Evolutionary conservation across 2,113 vertebrate species (phyloP).

Genomic region (Nannospalax galili): DNA sequence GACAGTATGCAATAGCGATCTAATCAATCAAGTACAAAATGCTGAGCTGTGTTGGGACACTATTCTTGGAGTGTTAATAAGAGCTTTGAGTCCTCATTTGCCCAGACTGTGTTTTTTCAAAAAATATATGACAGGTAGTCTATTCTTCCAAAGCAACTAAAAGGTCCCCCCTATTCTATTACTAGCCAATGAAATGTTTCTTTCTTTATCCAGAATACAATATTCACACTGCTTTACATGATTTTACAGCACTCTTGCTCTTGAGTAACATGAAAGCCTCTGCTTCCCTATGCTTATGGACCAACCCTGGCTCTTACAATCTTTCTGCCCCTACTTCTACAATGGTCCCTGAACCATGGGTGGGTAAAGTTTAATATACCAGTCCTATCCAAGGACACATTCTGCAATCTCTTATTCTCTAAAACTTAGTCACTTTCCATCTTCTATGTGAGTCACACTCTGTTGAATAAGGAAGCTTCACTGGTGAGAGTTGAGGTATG

Average conservation of each 20-base stretch:
- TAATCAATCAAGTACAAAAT: slow-evolving; percentile 68
- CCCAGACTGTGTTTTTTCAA: slow-evolving; percentile 51
- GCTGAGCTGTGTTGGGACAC: slow-evolving; percentile 22
- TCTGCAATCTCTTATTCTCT: too few relatives aligned
- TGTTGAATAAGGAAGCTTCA: too few relatives aligned
- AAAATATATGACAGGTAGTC: slow-evolving; percentile 62
- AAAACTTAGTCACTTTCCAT: too few relatives aligned
- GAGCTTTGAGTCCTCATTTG: slow-evolving; percentile 63
- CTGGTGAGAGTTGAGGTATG: too few relatives aligned
- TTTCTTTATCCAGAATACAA: slow-evolving; percentile 35
- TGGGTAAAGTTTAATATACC: too few relatives aligned
- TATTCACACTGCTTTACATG: background rate
- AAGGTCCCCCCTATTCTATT: background rate
- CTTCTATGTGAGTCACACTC: too few relatives aligned
- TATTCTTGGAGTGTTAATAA: slow-evolving; percentile 66
- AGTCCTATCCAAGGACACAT: too few relatives aligned
- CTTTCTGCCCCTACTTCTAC: too few relatives aligned
- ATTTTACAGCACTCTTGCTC: background rate
- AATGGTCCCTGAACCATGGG: too few relatives aligned
- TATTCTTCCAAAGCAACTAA: slow-evolving; percentile 55
- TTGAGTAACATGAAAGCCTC: background rate
- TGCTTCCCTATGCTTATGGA: too few relatives aligned
- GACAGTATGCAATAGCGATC: slow-evolving; percentile 50
- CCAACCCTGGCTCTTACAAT: too few relatives aligned
- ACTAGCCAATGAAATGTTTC: background rate